Evolutionary conservation across 2,113 vertebrate genomes (phyloP).

Genomic region (Calidris pygmaea): DNA sequence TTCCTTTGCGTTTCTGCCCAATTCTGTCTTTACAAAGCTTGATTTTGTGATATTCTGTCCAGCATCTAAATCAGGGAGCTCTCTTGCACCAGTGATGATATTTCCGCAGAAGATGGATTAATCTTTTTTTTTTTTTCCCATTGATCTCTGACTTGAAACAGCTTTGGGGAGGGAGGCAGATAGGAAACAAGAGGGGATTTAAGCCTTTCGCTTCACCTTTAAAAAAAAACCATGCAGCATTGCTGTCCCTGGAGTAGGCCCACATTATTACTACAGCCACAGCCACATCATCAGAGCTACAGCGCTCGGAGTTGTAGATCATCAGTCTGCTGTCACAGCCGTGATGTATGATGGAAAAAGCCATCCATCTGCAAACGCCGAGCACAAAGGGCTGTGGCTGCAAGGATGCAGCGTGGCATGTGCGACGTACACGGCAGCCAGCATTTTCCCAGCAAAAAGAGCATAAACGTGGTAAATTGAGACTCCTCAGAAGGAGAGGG

Average conservation of each 20-base stretch:
- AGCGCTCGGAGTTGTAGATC: conserved; percentile 47
- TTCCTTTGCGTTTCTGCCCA: conserved; percentile 4
- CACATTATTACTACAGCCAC: conserved; percentile 59
- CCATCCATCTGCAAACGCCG: conserved; percentile 44
- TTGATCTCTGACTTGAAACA: conserved; percentile 31
- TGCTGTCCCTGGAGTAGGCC: conserved; percentile 37
- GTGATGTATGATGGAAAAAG: conserved; percentile 67
- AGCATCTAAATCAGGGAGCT: not conserved
- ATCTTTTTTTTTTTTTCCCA: not conserved
- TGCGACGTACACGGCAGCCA: not conserved
- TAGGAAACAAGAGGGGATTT: conserved; percentile 27
- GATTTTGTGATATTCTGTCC: not conserved
- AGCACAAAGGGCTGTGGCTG: conserved; percentile 29
- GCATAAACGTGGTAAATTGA: not conserved
- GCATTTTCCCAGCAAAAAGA: not conserved
- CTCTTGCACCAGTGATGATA: not conserved
- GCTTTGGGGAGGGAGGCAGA: not conserved
- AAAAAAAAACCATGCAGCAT: not conserved
- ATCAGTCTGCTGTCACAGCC: conserved; percentile 63
- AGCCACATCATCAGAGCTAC: conserved; percentile 64
- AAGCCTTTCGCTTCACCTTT: conserved; percentile 58
- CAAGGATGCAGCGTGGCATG: not conserved
- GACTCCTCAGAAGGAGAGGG: not conserved
- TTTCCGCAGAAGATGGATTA: not conserved
- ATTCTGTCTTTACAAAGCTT: conserved; percentile 10